Evolutionary conservation across 2,113 vertebrate genomes (phyloP).

Genomic region (Poicephalus gulielmi): DNA sequence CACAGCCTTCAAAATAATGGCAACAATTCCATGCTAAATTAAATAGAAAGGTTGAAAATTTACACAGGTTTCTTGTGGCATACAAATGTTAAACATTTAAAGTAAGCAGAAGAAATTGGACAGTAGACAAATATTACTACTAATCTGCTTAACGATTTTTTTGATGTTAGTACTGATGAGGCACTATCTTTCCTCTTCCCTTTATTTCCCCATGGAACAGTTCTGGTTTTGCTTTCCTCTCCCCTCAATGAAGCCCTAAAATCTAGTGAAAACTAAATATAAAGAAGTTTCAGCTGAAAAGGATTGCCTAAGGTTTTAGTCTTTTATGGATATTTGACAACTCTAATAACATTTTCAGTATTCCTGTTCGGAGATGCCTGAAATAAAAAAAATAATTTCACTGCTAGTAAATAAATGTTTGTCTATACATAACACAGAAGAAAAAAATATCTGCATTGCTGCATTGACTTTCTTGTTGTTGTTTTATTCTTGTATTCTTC

Average conservation of each 20-base stretch:
- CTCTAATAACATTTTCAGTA: neutral
- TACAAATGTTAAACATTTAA: neutral
- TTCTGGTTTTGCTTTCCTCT: neutral
- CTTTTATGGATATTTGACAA: neutral
- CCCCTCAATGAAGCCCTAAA: neutral
- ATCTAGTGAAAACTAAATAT: neutral
- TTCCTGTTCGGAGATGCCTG: neutral
- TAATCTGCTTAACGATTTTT: neutral
- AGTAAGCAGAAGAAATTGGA: neutral
- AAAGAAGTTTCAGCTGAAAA: neutral
- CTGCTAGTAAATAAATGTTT: neutral
- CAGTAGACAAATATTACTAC: neutral
- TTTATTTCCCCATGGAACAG: neutral
- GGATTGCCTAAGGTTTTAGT: neutral
- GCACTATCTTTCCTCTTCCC: neutral
- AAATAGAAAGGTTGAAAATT: neutral
- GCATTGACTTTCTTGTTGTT: neutral
- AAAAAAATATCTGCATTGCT: neutral
- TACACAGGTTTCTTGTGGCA: neutral
- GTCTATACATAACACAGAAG: neutral
- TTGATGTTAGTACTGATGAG: neutral
- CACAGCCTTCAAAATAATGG: constrained; percentile 64
- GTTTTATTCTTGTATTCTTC: neutral
- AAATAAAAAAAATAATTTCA: neutral
- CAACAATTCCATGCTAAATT: neutral